phyloP scores from a whole-genome alignment of 2,113 vertebrate genomes.

The Paedocypris sp. region DNA sequence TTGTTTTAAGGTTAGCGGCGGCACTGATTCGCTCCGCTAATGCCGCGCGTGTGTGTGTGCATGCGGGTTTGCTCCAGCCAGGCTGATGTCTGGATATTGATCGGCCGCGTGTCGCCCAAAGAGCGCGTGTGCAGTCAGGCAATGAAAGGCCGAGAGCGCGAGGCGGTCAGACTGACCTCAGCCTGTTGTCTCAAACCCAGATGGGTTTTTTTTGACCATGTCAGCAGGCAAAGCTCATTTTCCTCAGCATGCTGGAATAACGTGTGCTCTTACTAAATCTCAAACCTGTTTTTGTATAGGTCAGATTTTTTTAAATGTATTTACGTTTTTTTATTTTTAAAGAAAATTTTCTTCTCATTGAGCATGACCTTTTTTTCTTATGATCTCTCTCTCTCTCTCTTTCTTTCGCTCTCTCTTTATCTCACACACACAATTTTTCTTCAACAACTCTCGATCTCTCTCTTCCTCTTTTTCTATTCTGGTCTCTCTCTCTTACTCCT shows the following conservation, averaged over 20 bases:
- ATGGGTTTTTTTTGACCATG: conserved; percentile 14
- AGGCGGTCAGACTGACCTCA: conserved; percentile 18
- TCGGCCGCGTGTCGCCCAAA: conserved; percentile 43
- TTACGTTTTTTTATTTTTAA: too few species aligned
- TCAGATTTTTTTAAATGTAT: too few species aligned
- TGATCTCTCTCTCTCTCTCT: too few species aligned
- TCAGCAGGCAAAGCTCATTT: conserved; percentile 28
- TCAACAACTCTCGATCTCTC: too few species aligned
- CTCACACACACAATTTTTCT: too few species aligned
- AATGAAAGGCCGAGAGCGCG: conserved; percentile 22
- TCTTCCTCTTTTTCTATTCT: too few species aligned
- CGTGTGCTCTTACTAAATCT: too few species aligned
- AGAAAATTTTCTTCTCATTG: too few species aligned
- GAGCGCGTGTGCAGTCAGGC: conserved; percentile 31
- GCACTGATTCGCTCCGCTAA: conserved; percentile 26
- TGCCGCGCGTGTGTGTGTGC: conserved; percentile 1
- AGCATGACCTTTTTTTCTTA: too few species aligned
- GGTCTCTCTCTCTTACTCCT: too few species aligned
- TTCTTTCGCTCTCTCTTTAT: too few species aligned
- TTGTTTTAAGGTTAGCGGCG: conserved; percentile 35
- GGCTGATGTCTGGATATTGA: conserved; percentile 41
- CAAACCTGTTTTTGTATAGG: too few species aligned
- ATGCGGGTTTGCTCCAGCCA: conserved; percentile 10
- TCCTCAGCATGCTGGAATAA: conserved; percentile 19
- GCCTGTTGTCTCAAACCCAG: conserved; percentile 22